Percentiles rank a stretch among this genome's conserved stretches.
These are phyloP conservation scores for Melanocharis versteri DNA, from an alignment of 2,113 vertebrate genomes.

Conservation along the genomic window DNA sequence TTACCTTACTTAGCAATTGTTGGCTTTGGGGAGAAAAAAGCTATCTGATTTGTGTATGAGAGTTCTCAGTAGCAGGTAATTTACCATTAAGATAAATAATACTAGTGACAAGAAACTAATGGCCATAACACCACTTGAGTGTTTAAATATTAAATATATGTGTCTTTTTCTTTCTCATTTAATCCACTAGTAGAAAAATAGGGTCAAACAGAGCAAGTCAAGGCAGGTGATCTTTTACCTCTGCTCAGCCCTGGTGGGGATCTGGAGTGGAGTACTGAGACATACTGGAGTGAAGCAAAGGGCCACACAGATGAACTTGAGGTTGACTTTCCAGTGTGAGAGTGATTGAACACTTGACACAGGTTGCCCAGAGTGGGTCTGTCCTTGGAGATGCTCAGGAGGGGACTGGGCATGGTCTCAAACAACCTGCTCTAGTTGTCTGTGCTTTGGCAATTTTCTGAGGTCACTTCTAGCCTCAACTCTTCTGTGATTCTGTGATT, in stretches of 20 bases:
- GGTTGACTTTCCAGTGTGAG: not conserved
- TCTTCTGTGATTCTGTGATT: not conserved
- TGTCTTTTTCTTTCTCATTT: not conserved
- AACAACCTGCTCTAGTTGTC: not conserved
- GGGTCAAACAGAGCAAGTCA: not conserved
- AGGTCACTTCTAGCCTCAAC: not conserved
- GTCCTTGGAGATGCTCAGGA: not conserved
- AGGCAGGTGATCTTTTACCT: not conserved
- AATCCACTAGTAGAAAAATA: not conserved
- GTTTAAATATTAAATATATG: not conserved
- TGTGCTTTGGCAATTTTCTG: not conserved
- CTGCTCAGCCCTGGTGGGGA: not conserved
- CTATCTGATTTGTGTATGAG: not conserved
- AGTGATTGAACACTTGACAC: not conserved
- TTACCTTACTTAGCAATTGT: not conserved
- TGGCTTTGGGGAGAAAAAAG: not conserved
- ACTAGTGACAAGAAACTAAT: not conserved
- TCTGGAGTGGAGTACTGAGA: not conserved
- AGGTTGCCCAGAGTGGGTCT: not conserved
- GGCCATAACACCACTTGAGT: not conserved
- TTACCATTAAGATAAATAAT: not conserved
- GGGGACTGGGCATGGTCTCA: rapidly evolving
- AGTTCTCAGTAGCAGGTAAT: not conserved
- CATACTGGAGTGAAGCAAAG: not conserved
- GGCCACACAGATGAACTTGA: not conserved